A percentile compares a stretch with the other conserved stretches of the same genome.
Conservation (phyloP, 2,797 vertebrate species). For the Meda fulgida region DNA sequence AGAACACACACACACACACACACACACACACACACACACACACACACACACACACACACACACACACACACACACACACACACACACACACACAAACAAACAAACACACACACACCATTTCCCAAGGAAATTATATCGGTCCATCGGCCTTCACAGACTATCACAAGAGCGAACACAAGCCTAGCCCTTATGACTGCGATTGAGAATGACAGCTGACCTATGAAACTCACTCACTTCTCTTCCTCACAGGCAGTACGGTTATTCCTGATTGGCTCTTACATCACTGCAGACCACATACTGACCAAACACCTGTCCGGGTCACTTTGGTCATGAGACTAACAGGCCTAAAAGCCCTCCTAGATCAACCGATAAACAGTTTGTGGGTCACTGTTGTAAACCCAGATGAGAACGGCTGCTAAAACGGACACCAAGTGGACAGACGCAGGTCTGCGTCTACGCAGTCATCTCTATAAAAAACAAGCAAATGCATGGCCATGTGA, state of each 20-base stretch:
- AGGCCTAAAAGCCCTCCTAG: not conserved
- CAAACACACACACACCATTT: slow-evolving; percentile 56
- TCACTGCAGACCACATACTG: slow-evolving; percentile 29
- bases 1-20: slow-evolving; percentile 48
- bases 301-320: not conserved
- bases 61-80: slow-evolving; percentile 49
- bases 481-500: slow-evolving; percentile 25
- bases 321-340: not conserved
- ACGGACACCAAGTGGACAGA: slow-evolving; percentile 13
- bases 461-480: slow-evolving; percentile 40
- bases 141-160: slow-evolving; percentile 36
- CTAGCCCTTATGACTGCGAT: slow-evolving; percentile 75
- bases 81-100: slow-evolving; percentile 50
- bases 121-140: slow-evolving; percentile 46
- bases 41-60: slow-evolving; percentile 51
- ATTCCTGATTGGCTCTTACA: slow-evolving; percentile 59
- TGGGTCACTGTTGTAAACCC: not conserved
- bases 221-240: slow-evolving; percentile 77
- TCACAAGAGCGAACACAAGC: slow-evolving; percentile 53
- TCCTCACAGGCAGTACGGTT: slow-evolving; percentile 75
- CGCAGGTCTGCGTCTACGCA: not conserved
- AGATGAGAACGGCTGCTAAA: not conserved
- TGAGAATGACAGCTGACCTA: slow-evolving; percentile 82
- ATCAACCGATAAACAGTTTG: not conserved
- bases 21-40: slow-evolving; percentile 52